phyloP scores from a whole-genome alignment of 2,113 vertebrate species.

The Pavo muticus region DNA sequence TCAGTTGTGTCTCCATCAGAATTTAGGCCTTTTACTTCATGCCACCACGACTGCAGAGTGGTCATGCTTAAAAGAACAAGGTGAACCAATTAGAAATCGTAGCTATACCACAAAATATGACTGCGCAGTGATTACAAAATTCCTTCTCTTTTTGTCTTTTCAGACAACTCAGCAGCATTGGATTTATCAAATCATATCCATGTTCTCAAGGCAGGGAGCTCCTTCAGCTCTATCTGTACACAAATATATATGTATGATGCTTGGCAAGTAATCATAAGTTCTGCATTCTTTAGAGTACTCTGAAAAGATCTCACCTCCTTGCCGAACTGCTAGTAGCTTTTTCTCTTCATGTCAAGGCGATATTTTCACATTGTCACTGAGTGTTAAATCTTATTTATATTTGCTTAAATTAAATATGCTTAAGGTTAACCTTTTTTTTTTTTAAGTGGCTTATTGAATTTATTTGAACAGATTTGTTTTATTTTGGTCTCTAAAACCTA shows the following conservation, averaged over 20 bases:
- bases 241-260: background rate
- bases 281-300: background rate
- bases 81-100: background rate
- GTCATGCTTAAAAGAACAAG: background rate
- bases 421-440: conserved; percentile 43
- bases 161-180: background rate
- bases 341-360: background rate
- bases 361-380: conserved; percentile 51
- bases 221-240: conserved; percentile 3
- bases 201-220: background rate
- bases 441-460: conserved; percentile 21
- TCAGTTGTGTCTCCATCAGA: background rate
- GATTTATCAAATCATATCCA: background rate
- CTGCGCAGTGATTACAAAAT: background rate
- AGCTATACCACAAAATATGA: background rate
- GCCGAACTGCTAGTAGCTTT: conserved; percentile 22
- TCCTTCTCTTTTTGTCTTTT: background rate
- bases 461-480: conserved; percentile 33
- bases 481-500: conserved; percentile 50
- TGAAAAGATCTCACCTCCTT: background rate
- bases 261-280: conserved; percentile 17
- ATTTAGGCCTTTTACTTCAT: background rate
- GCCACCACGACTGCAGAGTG: background rate
- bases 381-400: conserved; percentile 32
- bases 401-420: conserved; percentile 44